phyloP scores from a whole-genome alignment of 2,797 vertebrate species.

The Aldrovandia affinis region DNA sequence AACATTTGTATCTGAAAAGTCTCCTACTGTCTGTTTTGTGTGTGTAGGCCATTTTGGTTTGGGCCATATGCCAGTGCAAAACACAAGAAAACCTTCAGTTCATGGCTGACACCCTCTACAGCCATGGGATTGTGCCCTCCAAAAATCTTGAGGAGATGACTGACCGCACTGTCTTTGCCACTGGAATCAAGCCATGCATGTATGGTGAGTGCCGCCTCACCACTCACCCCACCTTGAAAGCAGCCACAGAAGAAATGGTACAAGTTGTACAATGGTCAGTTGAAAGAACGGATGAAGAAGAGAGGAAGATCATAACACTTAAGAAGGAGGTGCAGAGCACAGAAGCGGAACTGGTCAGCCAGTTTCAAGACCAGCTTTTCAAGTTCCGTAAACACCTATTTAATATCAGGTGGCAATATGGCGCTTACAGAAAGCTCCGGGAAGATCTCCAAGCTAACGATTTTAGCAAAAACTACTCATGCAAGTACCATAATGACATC shows the following conservation, averaged over 20 bases:
- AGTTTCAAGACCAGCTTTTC: constrained; percentile 27
- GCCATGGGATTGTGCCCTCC: not conserved
- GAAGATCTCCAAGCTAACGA: constrained; percentile 13
- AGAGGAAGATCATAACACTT: constrained; percentile 19
- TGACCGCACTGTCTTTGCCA: not conserved
- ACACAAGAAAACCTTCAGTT: not conserved
- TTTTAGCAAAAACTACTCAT: constrained; percentile 33
- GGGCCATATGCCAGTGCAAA: constrained; percentile 6
- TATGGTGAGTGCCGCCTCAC: too few relatives aligned
- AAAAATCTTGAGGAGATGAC: not conserved
- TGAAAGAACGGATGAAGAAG: not conserved
- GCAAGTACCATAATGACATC: constrained; percentile 25
- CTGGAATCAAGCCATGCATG: not conserved
- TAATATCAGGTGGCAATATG: constrained; percentile 30
- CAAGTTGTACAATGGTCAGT: constrained; percentile 15
- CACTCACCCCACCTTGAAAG: not conserved
- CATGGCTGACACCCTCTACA: not conserved
- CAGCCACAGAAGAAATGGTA: not conserved
- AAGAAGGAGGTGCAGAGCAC: constrained; percentile 6
- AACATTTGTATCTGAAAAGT: not conserved
- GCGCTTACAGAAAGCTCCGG: constrained; percentile 7
- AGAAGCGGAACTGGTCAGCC: constrained; percentile 20
- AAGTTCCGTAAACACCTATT: constrained; percentile 11
- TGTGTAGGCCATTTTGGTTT: not conserved
- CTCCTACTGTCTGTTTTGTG: not conserved